phyloP scores from a whole-genome alignment of 2,888 invertebrate species.

The Prionchulus punctatus region DNA sequence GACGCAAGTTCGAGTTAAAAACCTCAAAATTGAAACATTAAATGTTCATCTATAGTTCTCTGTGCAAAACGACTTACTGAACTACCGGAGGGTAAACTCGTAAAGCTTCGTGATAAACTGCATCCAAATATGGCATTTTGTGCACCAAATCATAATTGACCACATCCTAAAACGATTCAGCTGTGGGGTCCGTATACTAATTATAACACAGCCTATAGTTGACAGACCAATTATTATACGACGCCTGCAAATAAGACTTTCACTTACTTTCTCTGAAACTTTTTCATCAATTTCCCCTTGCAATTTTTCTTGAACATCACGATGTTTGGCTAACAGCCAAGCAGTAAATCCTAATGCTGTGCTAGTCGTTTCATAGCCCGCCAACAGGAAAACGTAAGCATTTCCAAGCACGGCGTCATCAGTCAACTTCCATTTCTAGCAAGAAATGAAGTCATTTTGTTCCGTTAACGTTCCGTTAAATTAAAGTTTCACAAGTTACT shows the following conservation, averaged over 20 bases:
- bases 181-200: neutral
- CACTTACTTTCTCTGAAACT: constrained; percentile 16
- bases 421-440: neutral
- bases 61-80: constrained; percentile 15
- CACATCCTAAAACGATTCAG: neutral
- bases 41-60: no score
- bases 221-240: neutral
- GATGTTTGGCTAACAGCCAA: constrained; percentile 38
- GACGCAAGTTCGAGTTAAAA: constrained; percentile 18
- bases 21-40: no score
- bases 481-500: no score
- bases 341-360: constrained; percentile 38
- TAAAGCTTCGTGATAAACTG: constrained; percentile 24
- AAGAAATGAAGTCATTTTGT: no score
- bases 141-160: constrained; percentile 17
- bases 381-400: constrained; percentile 35
- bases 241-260: neutral
- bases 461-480: no score
- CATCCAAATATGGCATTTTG: constrained; percentile 22
- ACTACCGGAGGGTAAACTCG: constrained; percentile 23
- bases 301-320: constrained; percentile 36
- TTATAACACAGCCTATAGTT: neutral
- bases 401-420: neutral
- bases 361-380: constrained; percentile 43
- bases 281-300: constrained; percentile 34